Conservation (phyloP, 2,888 invertebrate species). For the Galeopsomyia nigrocyanea region DNA sequence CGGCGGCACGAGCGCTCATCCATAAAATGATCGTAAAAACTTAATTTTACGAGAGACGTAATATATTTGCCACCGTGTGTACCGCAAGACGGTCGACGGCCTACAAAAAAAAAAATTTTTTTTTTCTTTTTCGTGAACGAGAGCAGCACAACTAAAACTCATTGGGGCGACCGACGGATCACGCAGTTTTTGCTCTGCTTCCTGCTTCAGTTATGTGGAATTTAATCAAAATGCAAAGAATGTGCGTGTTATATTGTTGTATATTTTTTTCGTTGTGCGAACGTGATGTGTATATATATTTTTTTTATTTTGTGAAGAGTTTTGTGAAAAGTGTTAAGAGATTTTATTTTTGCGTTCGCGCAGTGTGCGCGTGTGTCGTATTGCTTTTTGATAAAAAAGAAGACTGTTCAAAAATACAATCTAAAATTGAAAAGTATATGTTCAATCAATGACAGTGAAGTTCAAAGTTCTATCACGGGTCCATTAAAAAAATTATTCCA, state of each 20-base stretch:
- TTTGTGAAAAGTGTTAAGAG: no score
- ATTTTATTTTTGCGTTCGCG: no score
- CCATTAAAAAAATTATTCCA: no score
- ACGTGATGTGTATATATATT: neutral
- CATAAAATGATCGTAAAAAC: slow-evolving; percentile 70
- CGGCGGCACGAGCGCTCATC: slow-evolving; percentile 64
- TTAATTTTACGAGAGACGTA: slow-evolving; percentile 69
- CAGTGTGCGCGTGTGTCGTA: no score
- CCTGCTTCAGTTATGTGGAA: neutral
- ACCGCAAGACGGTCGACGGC: neutral
- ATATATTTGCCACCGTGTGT: slow-evolving; percentile 67
- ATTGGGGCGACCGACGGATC: neutral
- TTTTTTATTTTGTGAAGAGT: neutral
- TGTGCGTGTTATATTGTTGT: slow-evolving; percentile 3
- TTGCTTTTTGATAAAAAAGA: no score
- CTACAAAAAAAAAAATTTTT: neutral
- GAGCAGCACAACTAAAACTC: slow-evolving; percentile 1
- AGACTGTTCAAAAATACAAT: no score
- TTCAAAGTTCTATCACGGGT: no score
- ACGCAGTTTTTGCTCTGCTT: neutral
- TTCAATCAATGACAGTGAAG: no score
- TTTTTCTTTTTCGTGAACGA: slow-evolving; percentile 15
- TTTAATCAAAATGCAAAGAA: slow-evolving; percentile 24
- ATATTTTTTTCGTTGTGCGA: slow-evolving; percentile 5
- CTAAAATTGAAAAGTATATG: no score